Percentiles rank a stretch among this genome's conserved stretches.
Conservation (phyloP, 2,888 invertebrate genomes). For the Epiblema foenella region DNA sequence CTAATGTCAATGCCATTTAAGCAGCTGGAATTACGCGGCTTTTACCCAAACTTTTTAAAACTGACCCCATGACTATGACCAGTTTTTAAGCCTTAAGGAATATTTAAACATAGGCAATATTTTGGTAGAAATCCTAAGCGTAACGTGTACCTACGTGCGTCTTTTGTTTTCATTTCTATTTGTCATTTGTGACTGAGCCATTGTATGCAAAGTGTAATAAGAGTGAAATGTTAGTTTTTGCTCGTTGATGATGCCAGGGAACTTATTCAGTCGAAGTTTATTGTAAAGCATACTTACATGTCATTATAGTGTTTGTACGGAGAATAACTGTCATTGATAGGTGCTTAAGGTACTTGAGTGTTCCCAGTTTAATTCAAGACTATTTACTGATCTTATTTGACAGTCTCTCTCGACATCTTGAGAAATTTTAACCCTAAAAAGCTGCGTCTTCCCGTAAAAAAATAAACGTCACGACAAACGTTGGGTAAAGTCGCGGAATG, state of each 20-base stretch:
- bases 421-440: too few species aligned
- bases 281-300: constrained; percentile 18
- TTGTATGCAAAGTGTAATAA: constrained; percentile 42
- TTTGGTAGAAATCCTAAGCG: constrained; percentile 35
- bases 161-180: constrained; percentile 24
- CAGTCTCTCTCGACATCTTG: too few species aligned
- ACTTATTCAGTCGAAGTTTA: constrained; percentile 3
- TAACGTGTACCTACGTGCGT: background rate
- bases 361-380: background rate
- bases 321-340: background rate
- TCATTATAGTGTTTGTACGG: constrained; percentile 3
- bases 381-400: too few species aligned
- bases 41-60: background rate
- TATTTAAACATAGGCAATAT: background rate
- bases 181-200: constrained; percentile 30
- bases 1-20: too few species aligned
- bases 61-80: background rate
- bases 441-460: too few species aligned
- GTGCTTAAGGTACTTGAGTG: background rate
- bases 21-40: too few species aligned
- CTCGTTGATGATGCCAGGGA: constrained; percentile 2
- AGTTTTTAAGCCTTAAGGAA: background rate
- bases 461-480: too few species aligned
- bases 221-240: constrained; percentile 43
- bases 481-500: too few species aligned